Percentiles rank a stretch among this genome's conserved stretches.
phyloP scores from a whole-genome alignment of 1,140 invertebrate genomes.

The Solenopsis invicta region DNA sequence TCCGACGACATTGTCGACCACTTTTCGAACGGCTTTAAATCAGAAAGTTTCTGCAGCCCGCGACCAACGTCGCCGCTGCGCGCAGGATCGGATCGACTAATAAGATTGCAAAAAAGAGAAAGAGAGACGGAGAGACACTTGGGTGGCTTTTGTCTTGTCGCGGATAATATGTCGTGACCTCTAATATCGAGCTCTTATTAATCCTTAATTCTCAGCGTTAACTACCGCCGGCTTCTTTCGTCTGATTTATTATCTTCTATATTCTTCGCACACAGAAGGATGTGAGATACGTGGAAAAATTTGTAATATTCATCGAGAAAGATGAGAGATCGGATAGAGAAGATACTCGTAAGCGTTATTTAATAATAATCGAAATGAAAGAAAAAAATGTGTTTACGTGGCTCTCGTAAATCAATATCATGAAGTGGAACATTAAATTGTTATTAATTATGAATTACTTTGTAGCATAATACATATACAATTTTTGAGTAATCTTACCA shows the following conservation, averaged over 20 bases:
- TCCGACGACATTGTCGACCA: constrained; percentile 49
- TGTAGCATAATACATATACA: neutral
- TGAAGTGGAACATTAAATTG: neutral
- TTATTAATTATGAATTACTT: neutral
- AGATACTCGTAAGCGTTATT: neutral
- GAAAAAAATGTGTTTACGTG: neutral
- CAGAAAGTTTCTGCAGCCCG: constrained; percentile 65
- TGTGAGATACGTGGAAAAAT: neutral
- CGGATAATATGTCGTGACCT: constrained; percentile 37
- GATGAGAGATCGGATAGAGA: neutral
- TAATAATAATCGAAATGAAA: neutral
- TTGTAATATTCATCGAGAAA: neutral
- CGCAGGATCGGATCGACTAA: constrained; percentile 18
- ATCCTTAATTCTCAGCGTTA: constrained; percentile 13
- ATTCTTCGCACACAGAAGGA: neutral
- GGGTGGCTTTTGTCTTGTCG: constrained; percentile 48
- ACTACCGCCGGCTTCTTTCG: neutral
- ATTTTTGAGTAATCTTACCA: too few species aligned
- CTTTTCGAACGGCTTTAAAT: constrained; percentile 71
- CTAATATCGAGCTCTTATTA: constrained; percentile 61
- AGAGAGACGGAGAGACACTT: neutral
- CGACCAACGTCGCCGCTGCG: constrained; percentile 4
- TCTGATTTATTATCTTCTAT: constrained; percentile 22
- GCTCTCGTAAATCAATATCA: neutral
- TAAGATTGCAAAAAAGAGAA: constrained; percentile 2